These are phyloP conservation scores for Drosophila limbata DNA, from an alignment of 2,888 invertebrate genomes.

Conservation along the genomic window DNA sequence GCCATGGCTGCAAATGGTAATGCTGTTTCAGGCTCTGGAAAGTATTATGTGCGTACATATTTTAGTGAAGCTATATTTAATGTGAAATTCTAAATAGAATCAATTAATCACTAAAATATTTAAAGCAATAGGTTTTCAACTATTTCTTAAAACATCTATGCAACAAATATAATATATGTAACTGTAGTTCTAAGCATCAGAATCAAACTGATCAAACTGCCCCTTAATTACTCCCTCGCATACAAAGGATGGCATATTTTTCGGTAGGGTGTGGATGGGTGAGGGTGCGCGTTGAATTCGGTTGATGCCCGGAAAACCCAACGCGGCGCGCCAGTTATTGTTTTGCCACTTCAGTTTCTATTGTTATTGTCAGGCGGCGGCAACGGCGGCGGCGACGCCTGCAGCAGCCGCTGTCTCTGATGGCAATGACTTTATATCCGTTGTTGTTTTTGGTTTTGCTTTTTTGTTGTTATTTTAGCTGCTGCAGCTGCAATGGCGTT, in stretches of 20 bases:
- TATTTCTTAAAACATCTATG: neutral
- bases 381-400: constrained; percentile 15
- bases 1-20: too few species aligned
- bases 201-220: constrained; percentile 39
- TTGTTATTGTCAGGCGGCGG: constrained; percentile 71
- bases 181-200: neutral
- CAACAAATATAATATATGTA: neutral
- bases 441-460: constrained; percentile 25
- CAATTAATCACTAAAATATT: too few species aligned
- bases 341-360: constrained; percentile 81
- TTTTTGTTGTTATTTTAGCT: constrained; percentile 30
- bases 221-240: constrained; percentile 30
- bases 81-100: too few species aligned
- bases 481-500: constrained; percentile 48
- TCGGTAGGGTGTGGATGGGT: constrained; percentile 17
- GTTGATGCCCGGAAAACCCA: constrained; percentile 72
- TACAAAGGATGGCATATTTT: constrained; percentile 41
- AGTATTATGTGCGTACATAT: too few species aligned
- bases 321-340: constrained; percentile 78
- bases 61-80: too few species aligned
- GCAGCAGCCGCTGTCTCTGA: constrained; percentile 42
- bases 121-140: neutral
- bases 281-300: constrained; percentile 45
- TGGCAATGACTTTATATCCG: constrained; percentile 71
- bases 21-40: too few species aligned